Percentiles rank a stretch among this genome's conserved stretches.
phyloP scores from a whole-genome alignment of 2,797 vertebrate species.

The Esox lucius region DNA sequence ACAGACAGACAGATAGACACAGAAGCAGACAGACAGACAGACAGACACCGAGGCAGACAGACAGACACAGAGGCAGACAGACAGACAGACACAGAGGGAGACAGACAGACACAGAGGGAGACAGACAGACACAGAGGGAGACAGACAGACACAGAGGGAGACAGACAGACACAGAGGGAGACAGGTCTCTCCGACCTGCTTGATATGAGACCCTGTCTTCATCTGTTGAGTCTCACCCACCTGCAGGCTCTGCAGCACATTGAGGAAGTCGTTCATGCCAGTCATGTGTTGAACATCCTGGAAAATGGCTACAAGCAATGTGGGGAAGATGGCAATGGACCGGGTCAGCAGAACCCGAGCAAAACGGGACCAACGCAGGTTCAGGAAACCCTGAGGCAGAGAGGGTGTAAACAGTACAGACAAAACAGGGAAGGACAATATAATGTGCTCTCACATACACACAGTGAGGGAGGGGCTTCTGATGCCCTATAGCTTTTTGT shows the following conservation, averaged over 20 bases:
- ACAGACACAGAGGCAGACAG: too few relatives aligned
- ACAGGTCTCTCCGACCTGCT: background rate
- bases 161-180: too few relatives aligned
- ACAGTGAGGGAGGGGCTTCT: too few relatives aligned
- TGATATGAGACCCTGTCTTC: background rate
- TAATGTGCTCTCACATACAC: too few relatives aligned
- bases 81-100: too few relatives aligned
- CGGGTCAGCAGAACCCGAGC: conserved; percentile 90
- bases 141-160: too few relatives aligned
- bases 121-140: too few relatives aligned
- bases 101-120: too few relatives aligned
- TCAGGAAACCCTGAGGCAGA: conserved; percentile 84
- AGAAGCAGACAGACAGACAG: too few relatives aligned
- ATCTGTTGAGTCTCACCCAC: background rate
- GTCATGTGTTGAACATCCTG: conserved; percentile 90
- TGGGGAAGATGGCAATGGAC: conserved; percentile 90
- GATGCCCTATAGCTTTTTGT: too few relatives aligned
- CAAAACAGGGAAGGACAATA: background rate
- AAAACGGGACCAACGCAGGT: conserved; percentile 91
- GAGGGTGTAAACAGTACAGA: background rate
- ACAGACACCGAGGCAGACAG: too few relatives aligned
- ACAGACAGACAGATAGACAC: too few relatives aligned
- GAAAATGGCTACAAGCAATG: conserved; percentile 89
- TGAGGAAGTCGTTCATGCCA: conserved; percentile 97
- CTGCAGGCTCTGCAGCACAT: conserved; percentile 80